Conservation (phyloP, 2,888 invertebrate species). For the Sycophila texana region DNA sequence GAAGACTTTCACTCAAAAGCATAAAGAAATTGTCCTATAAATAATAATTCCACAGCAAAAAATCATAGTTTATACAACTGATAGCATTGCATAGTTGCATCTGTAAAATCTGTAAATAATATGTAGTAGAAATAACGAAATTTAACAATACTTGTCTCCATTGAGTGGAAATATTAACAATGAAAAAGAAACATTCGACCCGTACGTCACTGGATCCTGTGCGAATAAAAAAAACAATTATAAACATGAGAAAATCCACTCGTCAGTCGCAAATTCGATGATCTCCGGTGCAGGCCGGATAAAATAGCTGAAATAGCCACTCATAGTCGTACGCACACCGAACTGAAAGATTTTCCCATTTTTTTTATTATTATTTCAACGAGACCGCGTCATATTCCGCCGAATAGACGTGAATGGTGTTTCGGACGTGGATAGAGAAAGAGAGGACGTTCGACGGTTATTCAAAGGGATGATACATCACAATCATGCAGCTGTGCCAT, state of each 20-base stretch:
- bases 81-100: too few relatives aligned
- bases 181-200: too few relatives aligned
- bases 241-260: background rate
- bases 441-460: slow-evolving; percentile 18
- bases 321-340: slow-evolving; percentile 19
- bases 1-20: too few relatives aligned
- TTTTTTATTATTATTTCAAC: slow-evolving; percentile 49
- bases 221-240: background rate
- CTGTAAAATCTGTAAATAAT: too few relatives aligned
- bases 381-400: slow-evolving; percentile 27
- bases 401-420: slow-evolving; percentile 30
- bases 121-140: too few relatives aligned
- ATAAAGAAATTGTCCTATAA: too few relatives aligned
- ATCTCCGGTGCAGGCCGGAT: slow-evolving; percentile 1
- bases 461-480: slow-evolving; percentile 53
- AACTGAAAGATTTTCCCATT: slow-evolving; percentile 3
- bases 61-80: too few relatives aligned
- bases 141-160: too few relatives aligned
- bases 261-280: background rate
- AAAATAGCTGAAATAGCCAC: slow-evolving; percentile 29
- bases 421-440: slow-evolving; percentile 10
- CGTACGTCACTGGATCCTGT: too few relatives aligned
- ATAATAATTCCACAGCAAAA: too few relatives aligned
- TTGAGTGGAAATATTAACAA: too few relatives aligned
- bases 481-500: slow-evolving; percentile 46